A percentile compares a stretch with the other conserved stretches of the same genome.
These are phyloP conservation scores for Tetranychus truncatus DNA, from an alignment of 2,888 invertebrate genomes.

Conservation along the genomic window DNA sequence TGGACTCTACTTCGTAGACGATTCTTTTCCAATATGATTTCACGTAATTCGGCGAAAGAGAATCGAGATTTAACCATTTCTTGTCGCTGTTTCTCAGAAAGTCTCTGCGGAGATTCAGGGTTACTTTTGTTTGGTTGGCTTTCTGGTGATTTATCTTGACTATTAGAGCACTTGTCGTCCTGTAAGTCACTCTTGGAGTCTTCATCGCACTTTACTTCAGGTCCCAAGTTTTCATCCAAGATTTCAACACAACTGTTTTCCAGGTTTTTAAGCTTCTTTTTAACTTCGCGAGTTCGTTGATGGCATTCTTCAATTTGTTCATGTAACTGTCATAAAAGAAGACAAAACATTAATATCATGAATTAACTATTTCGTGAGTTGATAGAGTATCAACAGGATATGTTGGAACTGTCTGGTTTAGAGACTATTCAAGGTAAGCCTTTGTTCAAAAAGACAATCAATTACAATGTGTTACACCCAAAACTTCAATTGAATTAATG, in stretches of 20 bases:
- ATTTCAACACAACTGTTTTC: not conserved
- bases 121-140: not conserved
- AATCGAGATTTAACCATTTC: slow-evolving; percentile 35
- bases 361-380: too few species aligned
- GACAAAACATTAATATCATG: not conserved
- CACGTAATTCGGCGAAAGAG: slow-evolving; percentile 61
- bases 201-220: not conserved
- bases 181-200: not conserved
- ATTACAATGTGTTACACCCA: too few species aligned
- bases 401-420: too few species aligned
- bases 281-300: not conserved
- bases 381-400: too few species aligned
- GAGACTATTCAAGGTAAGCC: too few species aligned
- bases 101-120: not conserved
- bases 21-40: slow-evolving; percentile 75
- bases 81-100: not conserved
- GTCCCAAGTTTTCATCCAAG: not conserved
- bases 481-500: too few species aligned
- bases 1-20: slow-evolving; percentile 76
- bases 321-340: not conserved
- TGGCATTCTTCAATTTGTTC: not conserved
- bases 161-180: not conserved
- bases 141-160: not conserved
- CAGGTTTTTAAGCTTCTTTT: not conserved
- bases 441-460: too few species aligned